phyloP scores from a whole-genome alignment of 1,140 invertebrate genomes.

The Zaprionus davidi region DNA sequence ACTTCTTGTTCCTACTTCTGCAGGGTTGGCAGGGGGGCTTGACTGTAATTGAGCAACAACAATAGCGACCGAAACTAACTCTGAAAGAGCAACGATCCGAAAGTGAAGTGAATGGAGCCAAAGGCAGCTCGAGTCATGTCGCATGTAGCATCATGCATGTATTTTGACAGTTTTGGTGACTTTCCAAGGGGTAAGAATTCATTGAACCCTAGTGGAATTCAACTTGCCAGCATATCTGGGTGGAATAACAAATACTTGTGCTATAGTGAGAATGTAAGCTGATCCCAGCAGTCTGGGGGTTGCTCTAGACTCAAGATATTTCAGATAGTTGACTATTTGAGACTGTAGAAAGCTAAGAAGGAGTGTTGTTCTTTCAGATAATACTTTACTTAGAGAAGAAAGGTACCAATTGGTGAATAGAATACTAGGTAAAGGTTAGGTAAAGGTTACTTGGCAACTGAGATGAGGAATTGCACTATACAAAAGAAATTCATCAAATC shows the following conservation, averaged over 20 bases:
- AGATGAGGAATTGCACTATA: no score
- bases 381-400: not conserved
- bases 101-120: conserved; percentile 2
- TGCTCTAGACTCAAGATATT: not conserved
- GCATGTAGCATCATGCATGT: not conserved
- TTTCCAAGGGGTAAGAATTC: conserved; percentile 1
- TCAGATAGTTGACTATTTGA: not conserved
- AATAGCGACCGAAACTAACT: conserved; percentile 16
- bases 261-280: not conserved
- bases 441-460: no score
- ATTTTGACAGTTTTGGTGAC: conserved; percentile 4
- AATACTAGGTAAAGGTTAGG: no score
- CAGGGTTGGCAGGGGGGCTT: not conserved
- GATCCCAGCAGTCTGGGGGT: not conserved
- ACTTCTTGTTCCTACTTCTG: not conserved
- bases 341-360: not conserved
- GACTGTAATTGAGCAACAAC: conserved; percentile 41
- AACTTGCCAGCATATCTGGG: not conserved
- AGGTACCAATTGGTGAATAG: no score
- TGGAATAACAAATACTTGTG: not conserved
- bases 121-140: not conserved
- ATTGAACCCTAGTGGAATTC: not conserved
- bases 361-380: not conserved
- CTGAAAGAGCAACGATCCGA: not conserved
- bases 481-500: no score